Evolutionary conservation across 1,140 invertebrate genomes (phyloP).

Genomic region (Ceratitis capitata): DNA sequence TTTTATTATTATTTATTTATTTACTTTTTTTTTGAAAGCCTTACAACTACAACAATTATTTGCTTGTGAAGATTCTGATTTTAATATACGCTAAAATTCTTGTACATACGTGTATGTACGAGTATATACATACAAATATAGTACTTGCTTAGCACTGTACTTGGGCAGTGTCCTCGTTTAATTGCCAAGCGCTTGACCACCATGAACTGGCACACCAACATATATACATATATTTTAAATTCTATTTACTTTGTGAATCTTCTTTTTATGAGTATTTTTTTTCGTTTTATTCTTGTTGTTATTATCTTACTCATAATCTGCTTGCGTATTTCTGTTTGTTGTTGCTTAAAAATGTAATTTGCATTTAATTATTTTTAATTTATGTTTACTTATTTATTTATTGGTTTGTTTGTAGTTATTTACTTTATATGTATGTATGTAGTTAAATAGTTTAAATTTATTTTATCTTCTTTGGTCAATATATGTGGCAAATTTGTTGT

Average conservation of each 20-base stretch:
- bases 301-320: background rate
- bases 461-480: background rate
- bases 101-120: background rate
- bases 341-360: constrained; percentile 22
- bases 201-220: background rate
- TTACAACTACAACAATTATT: background rate
- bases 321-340: background rate
- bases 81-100: background rate
- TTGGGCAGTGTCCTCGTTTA: background rate
- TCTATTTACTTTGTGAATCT: background rate
- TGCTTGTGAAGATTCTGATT: background rate
- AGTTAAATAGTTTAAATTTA: background rate
- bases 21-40: background rate
- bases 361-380: constrained; percentile 18
- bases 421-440: background rate
- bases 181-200: background rate
- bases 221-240: background rate
- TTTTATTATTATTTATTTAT: too few species aligned
- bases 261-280: background rate
- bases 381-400: background rate
- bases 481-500: background rate
- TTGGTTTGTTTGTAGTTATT: background rate
- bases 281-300: background rate
- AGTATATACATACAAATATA: background rate
- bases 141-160: background rate